Percentiles rank a stretch among this genome's conserved stretches.
Evolutionary conservation across 2,888 invertebrate genomes (phyloP).

Genomic region (Cataglyphis livida): DNA sequence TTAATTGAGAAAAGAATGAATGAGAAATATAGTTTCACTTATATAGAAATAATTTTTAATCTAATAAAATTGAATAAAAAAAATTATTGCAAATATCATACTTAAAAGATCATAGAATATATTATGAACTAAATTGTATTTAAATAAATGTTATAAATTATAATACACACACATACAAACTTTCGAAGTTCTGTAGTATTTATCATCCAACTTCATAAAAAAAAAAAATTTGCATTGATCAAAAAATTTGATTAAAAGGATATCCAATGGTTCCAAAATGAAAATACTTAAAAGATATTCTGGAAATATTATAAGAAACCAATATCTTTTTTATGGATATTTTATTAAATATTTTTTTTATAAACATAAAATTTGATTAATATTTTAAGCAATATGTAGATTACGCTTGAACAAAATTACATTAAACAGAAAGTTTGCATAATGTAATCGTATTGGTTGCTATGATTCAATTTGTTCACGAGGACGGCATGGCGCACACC

Average conservation of each 20-base stretch:
- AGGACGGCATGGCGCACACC: background rate
- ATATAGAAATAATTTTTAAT: background rate
- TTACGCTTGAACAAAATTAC: slow-evolving; percentile 11
- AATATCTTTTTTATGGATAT: slow-evolving; percentile 12
- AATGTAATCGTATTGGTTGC: background rate
- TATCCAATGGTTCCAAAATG: background rate
- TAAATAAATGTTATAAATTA: background rate
- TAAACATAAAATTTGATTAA: background rate
- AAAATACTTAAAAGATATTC: background rate
- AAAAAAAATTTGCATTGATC: background rate
- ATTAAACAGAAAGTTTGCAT: slow-evolving; percentile 62
- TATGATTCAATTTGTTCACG: slow-evolving; percentile 16
- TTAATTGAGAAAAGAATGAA: background rate
- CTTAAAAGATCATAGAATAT: background rate
- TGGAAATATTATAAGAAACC: background rate
- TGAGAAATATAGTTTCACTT: background rate
- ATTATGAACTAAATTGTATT: background rate
- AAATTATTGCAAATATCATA: background rate
- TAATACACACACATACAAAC: background rate
- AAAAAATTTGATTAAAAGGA: background rate
- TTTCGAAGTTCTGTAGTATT: background rate
- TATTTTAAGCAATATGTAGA: background rate
- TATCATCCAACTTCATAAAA: background rate
- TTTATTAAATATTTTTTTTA: background rate
- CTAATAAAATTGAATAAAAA: background rate